phyloP scores from a whole-genome alignment of 2,797 vertebrate genomes.

The Lemur catta region DNA sequence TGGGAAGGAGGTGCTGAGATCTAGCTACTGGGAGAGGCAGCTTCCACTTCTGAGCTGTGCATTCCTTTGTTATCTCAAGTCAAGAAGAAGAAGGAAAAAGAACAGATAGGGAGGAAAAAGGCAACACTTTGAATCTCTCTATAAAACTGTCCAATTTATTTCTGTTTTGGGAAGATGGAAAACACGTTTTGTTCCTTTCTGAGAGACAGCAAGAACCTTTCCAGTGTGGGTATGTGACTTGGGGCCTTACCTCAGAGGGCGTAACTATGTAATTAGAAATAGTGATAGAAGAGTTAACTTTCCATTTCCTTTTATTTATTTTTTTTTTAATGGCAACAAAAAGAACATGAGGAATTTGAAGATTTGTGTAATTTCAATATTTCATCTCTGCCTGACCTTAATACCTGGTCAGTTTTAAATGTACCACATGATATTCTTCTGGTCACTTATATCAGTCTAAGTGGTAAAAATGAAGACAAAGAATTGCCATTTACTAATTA shows the following conservation, averaged over 20 bases:
- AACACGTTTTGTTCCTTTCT: neutral
- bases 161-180: neutral
- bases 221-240: neutral
- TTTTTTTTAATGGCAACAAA: neutral
- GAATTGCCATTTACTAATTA: neutral
- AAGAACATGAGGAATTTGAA: neutral
- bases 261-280: neutral
- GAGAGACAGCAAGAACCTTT: neutral
- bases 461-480: constrained; percentile 47
- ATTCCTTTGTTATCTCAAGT: neutral
- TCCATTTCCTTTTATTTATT: neutral
- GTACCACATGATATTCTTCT: neutral
- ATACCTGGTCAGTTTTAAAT: neutral
- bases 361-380: neutral
- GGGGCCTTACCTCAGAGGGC: neutral
- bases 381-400: neutral
- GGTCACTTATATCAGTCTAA: neutral
- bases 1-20: neutral
- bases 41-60: neutral
- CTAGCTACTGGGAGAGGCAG: neutral
- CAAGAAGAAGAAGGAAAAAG: neutral
- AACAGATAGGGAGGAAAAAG: neutral
- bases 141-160: neutral
- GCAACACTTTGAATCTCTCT: neutral
- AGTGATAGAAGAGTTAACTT: neutral